Evolutionary conservation across 1,140 invertebrate genomes (phyloP), one percentile per base, ranked within the genome.

Genomic region (Hirudo medicinalis): DNA sequence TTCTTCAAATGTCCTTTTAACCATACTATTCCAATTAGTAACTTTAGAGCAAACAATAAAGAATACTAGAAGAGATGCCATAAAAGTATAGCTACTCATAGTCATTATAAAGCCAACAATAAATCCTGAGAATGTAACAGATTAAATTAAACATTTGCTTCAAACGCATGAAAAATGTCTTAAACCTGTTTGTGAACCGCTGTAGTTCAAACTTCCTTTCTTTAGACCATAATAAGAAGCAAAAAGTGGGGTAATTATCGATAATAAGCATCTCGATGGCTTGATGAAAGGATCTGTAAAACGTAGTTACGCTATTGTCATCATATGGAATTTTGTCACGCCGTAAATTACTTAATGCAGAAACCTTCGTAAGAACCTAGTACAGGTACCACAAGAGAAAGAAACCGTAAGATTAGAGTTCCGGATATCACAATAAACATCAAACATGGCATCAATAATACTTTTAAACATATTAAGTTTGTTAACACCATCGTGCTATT

Each of bases 41-140:
- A 88, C 90, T 78, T 87, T 88, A 2, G 91, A 92, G 19, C 88
- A 90, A 71, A 88, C 85, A 2, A 92, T 77, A 78, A 93, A 94
- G 79, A 94, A 94, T 3, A 86, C 82, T 22, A 91, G 80, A 27
- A 94, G 79, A 76, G 87, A 87, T 36, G 85, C 84, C 25, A 90
- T 79, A 79, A 92, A 93, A 75, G 87, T 86, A 76, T 89, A 88
- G 78, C 86, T 92, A 68, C 89, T 88, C 0, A 93, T 80, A 9
- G 90, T 90, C 54, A 93, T 79, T 22, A 91, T 81, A 77, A 93
- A 90, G 29, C 89, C 91, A 67, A 92, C 84, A 19, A 90, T 72
- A 29, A 90, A 80, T 19, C 85, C 88, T 89, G 75, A 71, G 75
- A 78, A 72, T 17, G 55, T 32, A 20, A 75, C 19, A 66, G 40